A percentile compares a stretch with the other conserved stretches of the same genome.
Evolutionary conservation across 1,140 invertebrate genomes (phyloP).

Genomic region (Sipha flava): DNA sequence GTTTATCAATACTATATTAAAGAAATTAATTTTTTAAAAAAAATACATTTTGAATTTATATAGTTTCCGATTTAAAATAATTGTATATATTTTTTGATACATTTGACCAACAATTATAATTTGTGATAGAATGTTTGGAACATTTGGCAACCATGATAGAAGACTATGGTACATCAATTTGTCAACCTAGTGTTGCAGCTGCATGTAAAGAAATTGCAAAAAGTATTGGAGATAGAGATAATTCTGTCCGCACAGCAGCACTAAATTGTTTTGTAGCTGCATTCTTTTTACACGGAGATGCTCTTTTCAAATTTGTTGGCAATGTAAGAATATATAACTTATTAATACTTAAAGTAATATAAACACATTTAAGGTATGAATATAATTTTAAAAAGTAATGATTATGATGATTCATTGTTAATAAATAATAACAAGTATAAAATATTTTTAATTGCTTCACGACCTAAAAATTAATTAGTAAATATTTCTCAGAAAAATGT

Average conservation of each 20-base stretch:
- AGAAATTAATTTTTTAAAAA: no score
- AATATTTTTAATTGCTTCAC: no score
- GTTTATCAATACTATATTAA: no score
- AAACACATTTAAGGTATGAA: no score
- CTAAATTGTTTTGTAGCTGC: constrained; percentile 88
- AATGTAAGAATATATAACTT: constrained; percentile 52
- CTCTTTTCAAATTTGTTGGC: constrained; percentile 76
- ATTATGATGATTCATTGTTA: no score
- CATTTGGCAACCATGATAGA: constrained; percentile 81
- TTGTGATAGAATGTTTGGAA: constrained; percentile 86
- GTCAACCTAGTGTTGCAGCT: constrained; percentile 62
- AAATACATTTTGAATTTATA: no score
- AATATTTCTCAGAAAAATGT: no score
- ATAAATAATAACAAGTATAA: no score
- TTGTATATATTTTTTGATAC: background rate
- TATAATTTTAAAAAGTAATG: no score
- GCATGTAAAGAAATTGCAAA: constrained; percentile 87
- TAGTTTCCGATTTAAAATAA: background rate
- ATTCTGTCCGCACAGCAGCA: constrained; percentile 89
- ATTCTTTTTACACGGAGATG: constrained; percentile 83
- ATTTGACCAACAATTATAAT: no score
- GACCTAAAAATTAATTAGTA: no score
- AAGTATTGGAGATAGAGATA: constrained; percentile 92
- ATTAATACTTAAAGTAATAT: no score
- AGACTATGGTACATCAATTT: constrained; percentile 74